Percentiles rank a stretch among this genome's conserved stretches.
phyloP scores from a whole-genome alignment of 30 jellyfish, hydroid and myxozoan genomes.

The Aurelia coerulea region DNA sequence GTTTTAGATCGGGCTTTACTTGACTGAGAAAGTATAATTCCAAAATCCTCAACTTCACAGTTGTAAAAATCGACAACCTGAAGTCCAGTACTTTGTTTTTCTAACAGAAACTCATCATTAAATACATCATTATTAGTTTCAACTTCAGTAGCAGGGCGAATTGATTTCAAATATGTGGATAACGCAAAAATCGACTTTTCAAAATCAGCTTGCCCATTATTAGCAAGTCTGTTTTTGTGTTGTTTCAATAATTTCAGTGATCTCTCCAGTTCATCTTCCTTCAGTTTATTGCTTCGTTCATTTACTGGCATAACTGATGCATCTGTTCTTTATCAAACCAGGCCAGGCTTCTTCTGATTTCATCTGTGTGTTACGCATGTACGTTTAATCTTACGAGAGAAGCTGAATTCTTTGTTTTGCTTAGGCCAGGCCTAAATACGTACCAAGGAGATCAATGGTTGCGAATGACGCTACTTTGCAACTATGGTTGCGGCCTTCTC shows the following conservation, averaged over 20 bases:
- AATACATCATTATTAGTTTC: conserved; percentile 20
- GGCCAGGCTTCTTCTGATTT: background rate
- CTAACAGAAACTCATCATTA: conserved; percentile 43
- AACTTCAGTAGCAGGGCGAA: conserved; percentile 64
- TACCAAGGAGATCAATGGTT: conserved; percentile 13
- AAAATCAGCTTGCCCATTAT: conserved; percentile 58
- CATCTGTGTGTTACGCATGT: background rate
- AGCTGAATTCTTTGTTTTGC: background rate
- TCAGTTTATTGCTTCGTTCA: conserved; percentile 7
- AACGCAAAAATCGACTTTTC: conserved; percentile 70
- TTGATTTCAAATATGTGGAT: conserved; percentile 72
- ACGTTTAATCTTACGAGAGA: too few relatives aligned
- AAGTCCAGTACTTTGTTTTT: conserved; percentile 13
- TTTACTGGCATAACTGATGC: conserved; percentile 48
- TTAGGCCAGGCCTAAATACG: background rate
- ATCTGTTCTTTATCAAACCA: background rate
- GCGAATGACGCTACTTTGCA: conserved; percentile 52
- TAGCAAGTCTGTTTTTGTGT: conserved; percentile 38
- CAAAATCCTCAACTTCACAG: conserved; percentile 77
- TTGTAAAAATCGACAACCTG: conserved; percentile 69
- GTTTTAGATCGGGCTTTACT: conserved; percentile 37
- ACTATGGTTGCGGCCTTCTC: background rate
- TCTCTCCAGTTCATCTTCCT: conserved; percentile 52
- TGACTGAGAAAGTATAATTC: conserved; percentile 73
- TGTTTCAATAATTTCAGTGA: conserved; percentile 64